Base-by-base conservation (phyloP, 2,113 vertebrate species). In the Trematomus loennbergii region DNA sequence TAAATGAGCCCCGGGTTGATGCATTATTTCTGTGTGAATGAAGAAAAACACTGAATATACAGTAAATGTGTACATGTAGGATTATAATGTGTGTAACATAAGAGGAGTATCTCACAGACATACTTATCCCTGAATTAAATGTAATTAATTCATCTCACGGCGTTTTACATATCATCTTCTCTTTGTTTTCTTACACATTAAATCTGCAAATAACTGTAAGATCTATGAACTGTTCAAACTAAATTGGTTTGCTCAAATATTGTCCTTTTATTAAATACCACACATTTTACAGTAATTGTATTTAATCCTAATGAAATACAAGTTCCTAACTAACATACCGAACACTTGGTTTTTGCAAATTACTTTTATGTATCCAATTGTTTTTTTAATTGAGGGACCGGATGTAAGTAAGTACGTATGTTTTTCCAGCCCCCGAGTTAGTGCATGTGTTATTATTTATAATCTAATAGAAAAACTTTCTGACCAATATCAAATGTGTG, bases 11-110 rank as follows among this genome's bases (percentile, higher is more conserved):
- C 4, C 7, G 13, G 18, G 29, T 22, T 50, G 62, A n/a, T 61
- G 18, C 12, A 13, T 68, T 55, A 49, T 79, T 69, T 81, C 16
- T 43, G 25, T 80, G 52, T 66, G 49, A 82, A 73, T 77, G 13
- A 72, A 80, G 36, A 45, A 75, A 81, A 72, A 67, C 40, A 48
- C 8, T 29, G 2, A 49, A 64, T 11, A 61, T 79, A 40, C 36
- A 40, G 36, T 40, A 8, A 17, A 22, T 49, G 50, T 33, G 6
- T 5, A 58, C 40, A 11, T 73, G 68, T 57, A 2, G 36, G 36
- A 64, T 73, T 59, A 71, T 50, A 55, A 59, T 55, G 25, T 29
- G 29, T n/a, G 6, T 71, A 43, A 75, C 60, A 72, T 3, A 3
- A 72, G 13, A 54, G 36, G 54, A 66, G 29, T 11, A 78, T 25